These are phyloP conservation scores for Apamea anceps DNA, from an alignment of 2,888 invertebrate species.

Conservation along the genomic window DNA sequence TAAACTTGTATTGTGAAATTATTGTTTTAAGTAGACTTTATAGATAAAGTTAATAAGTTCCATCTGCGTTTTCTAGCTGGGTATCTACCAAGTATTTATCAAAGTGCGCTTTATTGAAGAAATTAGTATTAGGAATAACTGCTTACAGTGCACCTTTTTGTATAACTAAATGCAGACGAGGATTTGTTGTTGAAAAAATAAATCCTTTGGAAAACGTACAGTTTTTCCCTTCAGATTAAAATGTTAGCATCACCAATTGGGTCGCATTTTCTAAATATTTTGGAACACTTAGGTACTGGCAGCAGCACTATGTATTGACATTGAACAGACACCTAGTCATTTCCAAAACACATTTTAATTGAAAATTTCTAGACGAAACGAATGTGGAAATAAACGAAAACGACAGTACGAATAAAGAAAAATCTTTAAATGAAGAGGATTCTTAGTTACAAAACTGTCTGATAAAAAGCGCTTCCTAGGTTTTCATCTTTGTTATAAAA, in stretches of 20 bases:
- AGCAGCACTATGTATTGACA: neutral
- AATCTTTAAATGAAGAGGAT: neutral
- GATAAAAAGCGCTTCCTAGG: neutral
- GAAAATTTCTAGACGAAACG: neutral
- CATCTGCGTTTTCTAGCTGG: neutral
- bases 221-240: neutral
- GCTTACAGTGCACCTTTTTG: neutral
- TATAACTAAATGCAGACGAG: neutral
- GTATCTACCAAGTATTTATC: neutral
- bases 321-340: neutral
- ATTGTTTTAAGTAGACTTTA: constrained; percentile 11
- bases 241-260: neutral
- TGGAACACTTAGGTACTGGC: neutral
- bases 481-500: neutral
- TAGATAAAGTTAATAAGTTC: neutral
- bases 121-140: neutral
- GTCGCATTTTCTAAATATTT: neutral
- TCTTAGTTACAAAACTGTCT: neutral
- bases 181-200: neutral
- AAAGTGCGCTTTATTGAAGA: neutral
- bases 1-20: constrained; percentile 45
- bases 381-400: neutral
- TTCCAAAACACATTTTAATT: neutral
- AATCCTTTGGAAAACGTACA: neutral
- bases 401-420: neutral